Evolutionary conservation across 2,888 invertebrate species (phyloP), one percentile per base, ranked within the genome.

Genomic region (Myopa tessellatipennis): DNA sequence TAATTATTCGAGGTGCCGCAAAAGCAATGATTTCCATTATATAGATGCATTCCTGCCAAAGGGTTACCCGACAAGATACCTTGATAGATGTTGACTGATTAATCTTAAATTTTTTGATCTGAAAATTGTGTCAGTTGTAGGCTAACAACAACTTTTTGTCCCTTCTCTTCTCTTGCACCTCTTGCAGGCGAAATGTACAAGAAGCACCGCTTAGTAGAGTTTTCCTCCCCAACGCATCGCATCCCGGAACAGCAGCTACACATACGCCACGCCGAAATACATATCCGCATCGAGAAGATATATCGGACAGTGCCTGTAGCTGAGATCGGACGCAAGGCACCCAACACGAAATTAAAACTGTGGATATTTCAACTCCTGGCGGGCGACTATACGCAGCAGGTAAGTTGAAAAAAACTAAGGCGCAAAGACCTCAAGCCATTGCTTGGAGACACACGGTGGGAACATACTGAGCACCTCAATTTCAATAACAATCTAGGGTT

Each of bases 201-300:
- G 88, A 95, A 95, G 74, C 96, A 96, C 89, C 93, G 95, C 78
- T 91, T 96, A 84, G 91, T 97, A 83, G 96, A 96, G 89, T 97
- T 97, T 90, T 93, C 95, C 77, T 93, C 95, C 85, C 92, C 93
- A 81, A 91, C 91, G 82, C 93, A 93, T 78, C 83, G 85, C 60
- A 80, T 83, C 70, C 84, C 84, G n/a, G 87, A 83, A 73, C 87
- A 86, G 83, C 94, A 93, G 83, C 91, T 95, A 82, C 91, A 92
- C 82, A 95, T 96, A 82, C 93, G 93, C 82, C 93, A 93, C 81
- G 96, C 96, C 52, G 93, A 93, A 83, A 91, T 97, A 82, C 95
- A 96, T 93, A 92, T 96, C 81, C 92, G 87, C 65, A 85, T 89
- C 55, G 87, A 88, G 70, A 78, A 72, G 70, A 60, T 76, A 4